Conservation (phyloP, 2,113 vertebrate genomes). For the Diglossa brunneiventris region DNA sequence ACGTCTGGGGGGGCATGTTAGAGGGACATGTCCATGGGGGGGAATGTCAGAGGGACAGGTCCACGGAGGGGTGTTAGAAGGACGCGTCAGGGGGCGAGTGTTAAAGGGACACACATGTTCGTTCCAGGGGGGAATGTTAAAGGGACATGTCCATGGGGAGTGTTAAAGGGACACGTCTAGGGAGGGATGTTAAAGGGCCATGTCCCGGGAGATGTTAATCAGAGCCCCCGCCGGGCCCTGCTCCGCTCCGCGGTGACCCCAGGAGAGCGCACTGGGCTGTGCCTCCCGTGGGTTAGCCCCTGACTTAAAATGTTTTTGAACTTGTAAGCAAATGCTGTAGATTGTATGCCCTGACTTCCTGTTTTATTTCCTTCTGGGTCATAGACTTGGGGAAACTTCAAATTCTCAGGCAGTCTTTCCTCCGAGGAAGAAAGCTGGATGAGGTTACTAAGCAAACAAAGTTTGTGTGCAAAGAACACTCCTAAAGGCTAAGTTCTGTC, state of each 20-base stretch:
- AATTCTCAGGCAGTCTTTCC: background rate
- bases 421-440: background rate
- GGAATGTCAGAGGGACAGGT: too few species aligned
- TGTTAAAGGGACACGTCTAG: too few species aligned
- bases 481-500: conserved; percentile 27
- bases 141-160: too few species aligned
- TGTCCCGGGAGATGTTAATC: background rate
- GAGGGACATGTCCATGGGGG: too few species aligned
- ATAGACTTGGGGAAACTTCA: background rate
- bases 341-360: background rate
- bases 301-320: background rate
- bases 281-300: fast-evolving
- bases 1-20: too few species aligned
- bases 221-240: background rate
- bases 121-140: too few species aligned
- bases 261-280: background rate
- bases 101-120: too few species aligned
- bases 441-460: background rate
- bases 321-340: background rate
- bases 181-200: background rate
- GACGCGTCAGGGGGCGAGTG: too few species aligned
- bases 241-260: background rate
- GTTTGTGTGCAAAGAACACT: background rate
- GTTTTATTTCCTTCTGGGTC: background rate
- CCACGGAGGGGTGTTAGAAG: too few species aligned